These are phyloP conservation scores for Pantala flavescens DNA, from an alignment of 1,140 invertebrate species.

Conservation along the genomic window DNA sequence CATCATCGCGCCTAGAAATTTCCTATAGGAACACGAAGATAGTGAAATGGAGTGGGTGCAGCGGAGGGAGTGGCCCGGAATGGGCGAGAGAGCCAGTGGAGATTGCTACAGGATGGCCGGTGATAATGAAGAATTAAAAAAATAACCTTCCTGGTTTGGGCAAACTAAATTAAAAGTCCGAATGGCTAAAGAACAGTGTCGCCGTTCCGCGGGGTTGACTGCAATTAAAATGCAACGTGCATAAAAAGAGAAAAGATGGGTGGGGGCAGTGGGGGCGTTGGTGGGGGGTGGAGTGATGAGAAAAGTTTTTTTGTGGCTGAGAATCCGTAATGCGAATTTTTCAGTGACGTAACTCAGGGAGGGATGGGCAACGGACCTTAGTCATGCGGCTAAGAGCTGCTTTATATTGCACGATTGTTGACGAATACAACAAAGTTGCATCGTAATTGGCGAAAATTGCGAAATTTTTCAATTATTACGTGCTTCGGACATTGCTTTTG, in stretches of 20 bases:
- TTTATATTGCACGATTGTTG: neutral
- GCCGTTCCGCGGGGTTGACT: constrained; percentile 1
- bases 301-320: neutral
- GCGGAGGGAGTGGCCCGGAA: neutral
- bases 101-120: neutral
- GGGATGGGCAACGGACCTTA: neutral
- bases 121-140: constrained; percentile 8
- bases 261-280: neutral
- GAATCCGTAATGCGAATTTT: neutral
- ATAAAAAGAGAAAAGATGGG: neutral
- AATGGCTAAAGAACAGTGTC: constrained; percentile 9
- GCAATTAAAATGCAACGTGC: constrained; percentile 5
- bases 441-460: neutral
- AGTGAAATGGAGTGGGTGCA: neutral
- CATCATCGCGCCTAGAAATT: too few species aligned
- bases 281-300: neutral
- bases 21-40: neutral
- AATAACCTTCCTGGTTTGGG: neutral
- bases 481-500: too few species aligned
- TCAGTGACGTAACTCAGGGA: neutral
- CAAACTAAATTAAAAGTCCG: constrained; percentile 10
- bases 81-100: neutral
- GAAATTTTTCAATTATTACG: too few species aligned
- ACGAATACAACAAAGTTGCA: neutral
- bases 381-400: neutral